Evolutionary conservation across 1,140 invertebrate species (phyloP).

Genomic region (Solenopsis invicta): DNA sequence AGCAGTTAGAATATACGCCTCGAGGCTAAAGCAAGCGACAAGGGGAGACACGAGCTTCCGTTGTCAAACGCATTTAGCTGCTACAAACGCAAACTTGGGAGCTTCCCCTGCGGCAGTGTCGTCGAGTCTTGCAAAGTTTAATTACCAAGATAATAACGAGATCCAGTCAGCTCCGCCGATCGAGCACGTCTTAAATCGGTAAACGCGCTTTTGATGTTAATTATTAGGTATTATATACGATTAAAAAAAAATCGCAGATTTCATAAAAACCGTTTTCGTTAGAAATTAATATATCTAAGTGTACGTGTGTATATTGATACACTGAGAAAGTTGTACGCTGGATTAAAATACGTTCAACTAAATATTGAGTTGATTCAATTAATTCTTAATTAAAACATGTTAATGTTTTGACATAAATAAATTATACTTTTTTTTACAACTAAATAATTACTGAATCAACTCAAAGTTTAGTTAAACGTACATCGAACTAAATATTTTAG

Average conservation of each 20-base stretch:
- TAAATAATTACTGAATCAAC: too few species aligned
- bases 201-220: slow-evolving; percentile 42
- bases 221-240: slow-evolving; percentile 8
- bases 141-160: slow-evolving; percentile 82
- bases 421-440: too few species aligned
- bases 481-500: too few species aligned
- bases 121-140: slow-evolving; percentile 84
- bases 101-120: slow-evolving; percentile 80
- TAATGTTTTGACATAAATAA: too few species aligned
- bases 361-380: too few species aligned
- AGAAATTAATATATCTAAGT: not conserved
- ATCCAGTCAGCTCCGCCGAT: slow-evolving; percentile 77
- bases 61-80: slow-evolving; percentile 87
- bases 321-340: too few species aligned
- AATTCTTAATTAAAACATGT: too few species aligned
- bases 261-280: not conserved
- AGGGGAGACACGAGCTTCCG: slow-evolving; percentile 83
- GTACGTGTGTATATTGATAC: not conserved
- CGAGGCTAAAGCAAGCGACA: slow-evolving; percentile 77
- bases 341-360: too few species aligned
- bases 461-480: too few species aligned
- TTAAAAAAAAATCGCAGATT: not conserved
- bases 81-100: slow-evolving; percentile 85
- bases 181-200: slow-evolving; percentile 34
- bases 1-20: slow-evolving; percentile 66